Conservation (phyloP, 2,113 vertebrate genomes). For the Onychorhynchus coronatus region DNA sequence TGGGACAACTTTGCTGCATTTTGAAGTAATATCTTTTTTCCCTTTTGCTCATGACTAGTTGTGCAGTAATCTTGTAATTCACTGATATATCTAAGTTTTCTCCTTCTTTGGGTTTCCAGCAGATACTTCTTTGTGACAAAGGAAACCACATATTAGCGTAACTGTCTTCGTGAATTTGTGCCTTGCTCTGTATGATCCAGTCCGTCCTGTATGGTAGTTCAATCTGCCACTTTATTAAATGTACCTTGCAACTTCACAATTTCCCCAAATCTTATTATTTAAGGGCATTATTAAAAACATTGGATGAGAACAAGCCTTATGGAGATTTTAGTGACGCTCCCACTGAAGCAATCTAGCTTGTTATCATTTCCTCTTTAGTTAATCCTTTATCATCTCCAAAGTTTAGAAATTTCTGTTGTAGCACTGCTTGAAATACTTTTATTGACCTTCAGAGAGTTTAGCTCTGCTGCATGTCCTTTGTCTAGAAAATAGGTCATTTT, state of each 20-base stretch:
- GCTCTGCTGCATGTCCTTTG: not conserved
- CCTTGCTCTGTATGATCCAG: not conserved
- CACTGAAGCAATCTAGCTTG: not conserved
- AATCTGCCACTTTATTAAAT: not conserved
- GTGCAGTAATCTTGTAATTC: not conserved
- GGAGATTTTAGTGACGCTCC: not conserved
- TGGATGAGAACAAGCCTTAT: not conserved
- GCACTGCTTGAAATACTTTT: not conserved
- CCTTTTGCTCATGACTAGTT: not conserved
- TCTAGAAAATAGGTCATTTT: conserved; percentile 4
- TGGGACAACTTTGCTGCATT: not conserved
- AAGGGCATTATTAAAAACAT: not conserved
- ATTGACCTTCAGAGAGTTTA: conserved; percentile 16
- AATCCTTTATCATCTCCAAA: not conserved
- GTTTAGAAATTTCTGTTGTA: not conserved
- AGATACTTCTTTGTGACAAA: not conserved
- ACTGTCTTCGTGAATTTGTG: not conserved
- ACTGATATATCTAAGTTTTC: not conserved
- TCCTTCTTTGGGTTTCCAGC: not conserved
- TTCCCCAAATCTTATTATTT: not conserved
- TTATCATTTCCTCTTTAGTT: not conserved
- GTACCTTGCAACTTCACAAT: not conserved
- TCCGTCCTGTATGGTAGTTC: not conserved
- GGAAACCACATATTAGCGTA: not conserved
- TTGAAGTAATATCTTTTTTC: not conserved